Percentiles rank a stretch among this genome's conserved stretches.
Evolutionary conservation across 2,888 invertebrate species (phyloP).

Genomic region (Lacanobia oleracea): DNA sequence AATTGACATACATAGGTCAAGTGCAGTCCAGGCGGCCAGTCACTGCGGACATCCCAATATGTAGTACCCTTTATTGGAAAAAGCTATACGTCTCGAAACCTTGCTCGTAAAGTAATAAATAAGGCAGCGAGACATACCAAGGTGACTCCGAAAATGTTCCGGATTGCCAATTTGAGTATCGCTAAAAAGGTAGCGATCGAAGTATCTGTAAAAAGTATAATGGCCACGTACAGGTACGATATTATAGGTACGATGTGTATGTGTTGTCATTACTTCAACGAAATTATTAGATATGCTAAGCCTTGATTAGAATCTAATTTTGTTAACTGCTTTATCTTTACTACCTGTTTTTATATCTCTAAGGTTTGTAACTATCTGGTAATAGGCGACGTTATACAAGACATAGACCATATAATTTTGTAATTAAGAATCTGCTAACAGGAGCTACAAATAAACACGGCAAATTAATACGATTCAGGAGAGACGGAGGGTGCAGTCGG

Average conservation of each 20-base stretch:
- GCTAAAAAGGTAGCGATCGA: slow-evolving; percentile 47
- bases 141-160: slow-evolving; percentile 58
- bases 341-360: slow-evolving; percentile 22
- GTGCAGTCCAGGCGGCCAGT: neutral
- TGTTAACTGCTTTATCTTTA: slow-evolving; percentile 34
- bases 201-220: slow-evolving; percentile 24
- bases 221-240: slow-evolving; percentile 16
- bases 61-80: slow-evolving; percentile 42
- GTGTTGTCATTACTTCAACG: slow-evolving; percentile 21
- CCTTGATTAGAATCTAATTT: slow-evolving; percentile 38
- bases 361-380: neutral
- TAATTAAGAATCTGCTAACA: slow-evolving; percentile 18
- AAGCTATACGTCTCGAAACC: slow-evolving; percentile 43
- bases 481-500: slow-evolving; percentile 60
- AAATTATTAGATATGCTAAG: slow-evolving; percentile 38
- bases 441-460: slow-evolving; percentile 9
- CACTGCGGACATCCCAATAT: slow-evolving; percentile 26
- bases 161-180: slow-evolving; percentile 52
- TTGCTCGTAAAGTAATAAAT: slow-evolving; percentile 54
- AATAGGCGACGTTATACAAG: neutral
- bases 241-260: slow-evolving; percentile 12
- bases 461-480: slow-evolving; percentile 48
- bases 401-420: neutral
- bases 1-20: slow-evolving; percentile 4
- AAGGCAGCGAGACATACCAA: slow-evolving; percentile 46